A percentile compares a stretch with the other conserved stretches of the same genome.
Evolutionary conservation across 2,888 invertebrate genomes (phyloP).

Genomic region (Caenorhabditis sp.): DNA sequence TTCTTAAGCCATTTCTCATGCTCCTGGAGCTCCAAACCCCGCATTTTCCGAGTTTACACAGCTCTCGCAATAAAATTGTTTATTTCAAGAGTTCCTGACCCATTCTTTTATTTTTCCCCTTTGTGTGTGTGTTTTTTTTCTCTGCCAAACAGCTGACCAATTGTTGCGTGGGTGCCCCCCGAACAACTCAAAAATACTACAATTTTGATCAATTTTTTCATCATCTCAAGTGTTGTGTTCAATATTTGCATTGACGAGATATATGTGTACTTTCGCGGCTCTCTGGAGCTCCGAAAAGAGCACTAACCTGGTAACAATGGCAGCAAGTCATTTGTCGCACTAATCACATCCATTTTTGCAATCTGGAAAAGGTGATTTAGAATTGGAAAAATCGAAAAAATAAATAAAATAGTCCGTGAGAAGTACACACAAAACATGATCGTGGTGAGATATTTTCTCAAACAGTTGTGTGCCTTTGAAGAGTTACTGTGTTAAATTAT

Average conservation of each 20-base stretch:
- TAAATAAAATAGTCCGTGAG: no score
- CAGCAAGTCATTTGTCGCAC: constrained; percentile 43
- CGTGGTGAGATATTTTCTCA: no score
- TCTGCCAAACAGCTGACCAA: neutral
- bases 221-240: neutral
- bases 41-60: no score
- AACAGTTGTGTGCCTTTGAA: no score
- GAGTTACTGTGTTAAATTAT: no score
- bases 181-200: neutral
- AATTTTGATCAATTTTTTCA: neutral
- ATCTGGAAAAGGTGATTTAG: no score
- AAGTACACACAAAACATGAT: no score
- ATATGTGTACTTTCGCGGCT: neutral
- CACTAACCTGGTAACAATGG: constrained; percentile 48
- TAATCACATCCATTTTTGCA: constrained; percentile 6
- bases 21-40: no score
- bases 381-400: no score
- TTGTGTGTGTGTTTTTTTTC: neutral
- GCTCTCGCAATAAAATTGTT: no score
- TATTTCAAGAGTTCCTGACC: no score
- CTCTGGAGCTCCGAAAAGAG: neutral
- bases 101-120: constrained; percentile 24
- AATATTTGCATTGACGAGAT: neutral
- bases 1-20: no score
- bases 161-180: neutral